phyloP scores from a whole-genome alignment of 2,888 invertebrate genomes.

The Rhimphoctona megacephalus region DNA sequence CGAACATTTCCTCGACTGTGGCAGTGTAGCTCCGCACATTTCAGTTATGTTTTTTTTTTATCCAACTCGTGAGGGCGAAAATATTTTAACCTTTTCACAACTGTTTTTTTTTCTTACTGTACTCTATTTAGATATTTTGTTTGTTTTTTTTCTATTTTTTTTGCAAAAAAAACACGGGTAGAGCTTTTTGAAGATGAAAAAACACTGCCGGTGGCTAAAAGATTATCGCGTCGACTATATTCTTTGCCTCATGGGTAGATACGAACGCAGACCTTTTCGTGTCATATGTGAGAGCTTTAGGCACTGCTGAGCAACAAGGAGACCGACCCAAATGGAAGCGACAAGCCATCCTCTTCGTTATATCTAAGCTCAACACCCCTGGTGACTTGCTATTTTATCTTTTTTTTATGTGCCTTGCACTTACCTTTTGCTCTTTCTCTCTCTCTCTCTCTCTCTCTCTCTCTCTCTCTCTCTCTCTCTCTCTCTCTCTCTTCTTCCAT shows the following conservation, averaged over 20 bases:
- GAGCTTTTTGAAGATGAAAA: slow-evolving; percentile 36
- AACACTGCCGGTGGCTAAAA: slow-evolving; percentile 34
- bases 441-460: not conserved
- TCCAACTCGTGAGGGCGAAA: not conserved
- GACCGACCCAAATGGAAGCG: slow-evolving; percentile 42
- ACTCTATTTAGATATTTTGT: slow-evolving; percentile 6
- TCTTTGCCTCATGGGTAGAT: slow-evolving; percentile 1
- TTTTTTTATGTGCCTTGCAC: slow-evolving; percentile 30
- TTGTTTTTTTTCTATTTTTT: not conserved
- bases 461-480: slow-evolving; percentile 1
- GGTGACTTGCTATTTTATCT: slow-evolving; percentile 20
- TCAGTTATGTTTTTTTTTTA: slow-evolving; percentile 1
- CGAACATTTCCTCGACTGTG: not conserved
- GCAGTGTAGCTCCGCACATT: not conserved
- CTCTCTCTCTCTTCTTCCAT: slow-evolving; percentile 13
- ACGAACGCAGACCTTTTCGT: slow-evolving; percentile 48
- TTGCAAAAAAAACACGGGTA: not conserved
- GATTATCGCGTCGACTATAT: slow-evolving; percentile 34
- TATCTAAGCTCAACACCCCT: slow-evolving; percentile 29
- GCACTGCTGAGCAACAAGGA: slow-evolving; percentile 38
- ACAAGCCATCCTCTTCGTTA: slow-evolving; percentile 42
- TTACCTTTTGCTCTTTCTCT: slow-evolving; percentile 14
- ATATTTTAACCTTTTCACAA: not conserved
- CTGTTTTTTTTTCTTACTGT: not conserved
- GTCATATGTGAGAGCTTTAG: slow-evolving; percentile 42